Evolutionary conservation across 2,888 invertebrate genomes (phyloP), one percentile per base, ranked within the genome.

Genomic region (Lasioglossum oenotherae): DNA sequence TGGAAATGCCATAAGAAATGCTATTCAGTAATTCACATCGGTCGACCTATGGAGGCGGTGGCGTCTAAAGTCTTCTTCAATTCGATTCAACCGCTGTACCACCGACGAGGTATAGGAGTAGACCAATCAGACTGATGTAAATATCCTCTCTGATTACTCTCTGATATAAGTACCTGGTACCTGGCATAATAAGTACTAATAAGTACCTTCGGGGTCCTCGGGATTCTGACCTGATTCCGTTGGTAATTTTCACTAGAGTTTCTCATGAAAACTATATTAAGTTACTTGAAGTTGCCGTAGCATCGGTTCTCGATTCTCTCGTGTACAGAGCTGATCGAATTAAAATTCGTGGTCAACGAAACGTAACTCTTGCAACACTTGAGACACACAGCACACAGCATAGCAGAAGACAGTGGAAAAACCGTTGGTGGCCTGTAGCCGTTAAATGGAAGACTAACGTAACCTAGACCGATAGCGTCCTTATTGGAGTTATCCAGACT

Each of bases 401-500:
- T 81, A 92, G 91, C 90, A 90, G 92, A 92, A 90, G 91, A 91
- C 92, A 88, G 87, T 89, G 86, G 67, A 90, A 88, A 82, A 88
- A 89, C 89, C 91, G 93, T 92, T 93, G 92, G 84, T 88, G 91
- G 90, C 81, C 89, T 87, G 87, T 91, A 90, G 93, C 92, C 92
- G 93, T 94, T 94, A 90, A 87, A 82, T 82, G 80, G 57, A 80
- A 81, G 88, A 87, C 90, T 91, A 93, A 92, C 92, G 93, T 93
- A 88, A 91, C 90, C 87, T 86, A 81, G 73, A 78, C 72, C 80
- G 86, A 89, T 91, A 92, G 93, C 93, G 93, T 93, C 93, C 88
- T 92, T 90, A 88, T 92, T 93, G 88, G 87, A 88, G 82, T 86
- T 91, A 84, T 87, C 83, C 67, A 57, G 81, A 74, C 78, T 77